phyloP scores from a whole-genome alignment of 2,888 invertebrate genomes.

The Leptogaster cylindrica region DNA sequence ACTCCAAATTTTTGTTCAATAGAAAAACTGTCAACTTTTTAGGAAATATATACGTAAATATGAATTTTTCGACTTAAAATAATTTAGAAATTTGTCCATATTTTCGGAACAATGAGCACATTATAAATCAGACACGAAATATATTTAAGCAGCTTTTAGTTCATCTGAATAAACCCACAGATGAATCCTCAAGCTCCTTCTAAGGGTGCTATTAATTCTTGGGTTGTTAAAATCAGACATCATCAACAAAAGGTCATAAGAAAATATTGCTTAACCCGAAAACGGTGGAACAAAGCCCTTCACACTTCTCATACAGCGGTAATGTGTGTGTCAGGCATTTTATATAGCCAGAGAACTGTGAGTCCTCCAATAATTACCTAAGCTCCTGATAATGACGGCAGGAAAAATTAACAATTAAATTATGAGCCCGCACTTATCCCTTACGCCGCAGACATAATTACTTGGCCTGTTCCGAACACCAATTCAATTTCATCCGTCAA shows the following conservation, averaged over 20 bases:
- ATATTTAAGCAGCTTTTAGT: conserved; percentile 19
- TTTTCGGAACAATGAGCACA: conserved; percentile 18
- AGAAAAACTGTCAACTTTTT: too few species aligned
- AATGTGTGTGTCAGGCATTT: conserved; percentile 30
- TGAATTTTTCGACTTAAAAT: too few species aligned
- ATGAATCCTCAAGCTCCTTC: conserved; percentile 24
- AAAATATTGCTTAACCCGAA: conserved; percentile 30
- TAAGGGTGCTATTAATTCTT: conserved; percentile 30
- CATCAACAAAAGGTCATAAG: conserved; percentile 34
- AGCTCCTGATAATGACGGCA: conserved; percentile 40
- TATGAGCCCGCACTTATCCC: conserved; percentile 35
- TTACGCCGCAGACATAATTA: conserved; percentile 22
- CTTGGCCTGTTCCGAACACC: conserved; percentile 10
- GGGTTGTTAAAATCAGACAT: conserved; percentile 13
- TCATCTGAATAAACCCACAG: too few species aligned
- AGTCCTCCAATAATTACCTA: conserved; percentile 36
- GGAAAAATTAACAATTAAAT: conserved; percentile 39
- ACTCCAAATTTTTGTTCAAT: too few species aligned
- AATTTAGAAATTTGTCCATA: conserved; percentile 26
- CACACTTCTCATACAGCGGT: conserved; percentile 28
- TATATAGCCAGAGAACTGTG: conserved; percentile 14
- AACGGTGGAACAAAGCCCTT: conserved; percentile 24
- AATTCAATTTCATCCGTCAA: conserved; percentile 19
- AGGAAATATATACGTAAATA: too few species aligned
- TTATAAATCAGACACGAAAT: conserved; percentile 20